Evolutionary conservation across 2,113 vertebrate species (phyloP), one percentile per base, ranked within the genome.

Genomic region (Rhinoptilus africanus): DNA sequence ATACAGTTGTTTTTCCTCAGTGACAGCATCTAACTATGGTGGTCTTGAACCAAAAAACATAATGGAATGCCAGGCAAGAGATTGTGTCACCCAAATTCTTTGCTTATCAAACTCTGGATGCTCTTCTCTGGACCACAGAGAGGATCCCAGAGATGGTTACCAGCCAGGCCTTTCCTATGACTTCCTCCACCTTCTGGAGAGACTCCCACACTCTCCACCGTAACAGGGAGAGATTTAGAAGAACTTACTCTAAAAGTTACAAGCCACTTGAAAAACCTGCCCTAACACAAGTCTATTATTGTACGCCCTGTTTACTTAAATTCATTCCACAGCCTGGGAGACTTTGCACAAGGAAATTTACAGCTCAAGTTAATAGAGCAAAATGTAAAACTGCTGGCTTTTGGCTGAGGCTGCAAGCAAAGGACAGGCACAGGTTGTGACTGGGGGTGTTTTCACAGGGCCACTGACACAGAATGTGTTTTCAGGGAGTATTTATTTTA

Each of bases 401-500:
- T 96, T 71, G 95, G 90, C 93, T 94, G 94, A 24, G 88, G 85
- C 87, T 94, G 95, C 79, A 4, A 95, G 96, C 74, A 39, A 41
- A 41, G 89, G 68, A 78, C 85, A 77, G 95, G 96, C 35, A 32
- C 94, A 95, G 94, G 94, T 89, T 94, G 95, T 97, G 96, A 94
- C 95, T 92, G 72, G 94, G 94, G 92, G n/a, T 95, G 91, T 97
- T 97, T 97, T 89, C 78, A 59, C 76, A 94, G 95, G 96, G 78
- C 59, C 87, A 91, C 24, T 48, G 97, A 96, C 53, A 97, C 86
- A 94, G 79, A 94, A 85, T 89, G 96, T 94, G 93, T 98, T 96
- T 97, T 97, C 96, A 96, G 88, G 62, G 88, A 91, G 62, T 96
- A 95, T 98, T 97, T 97, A 88, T 95, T 97, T 98, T 98, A 95